Conservation (phyloP, 1,140 invertebrate species). For the Ips nitidus region DNA sequence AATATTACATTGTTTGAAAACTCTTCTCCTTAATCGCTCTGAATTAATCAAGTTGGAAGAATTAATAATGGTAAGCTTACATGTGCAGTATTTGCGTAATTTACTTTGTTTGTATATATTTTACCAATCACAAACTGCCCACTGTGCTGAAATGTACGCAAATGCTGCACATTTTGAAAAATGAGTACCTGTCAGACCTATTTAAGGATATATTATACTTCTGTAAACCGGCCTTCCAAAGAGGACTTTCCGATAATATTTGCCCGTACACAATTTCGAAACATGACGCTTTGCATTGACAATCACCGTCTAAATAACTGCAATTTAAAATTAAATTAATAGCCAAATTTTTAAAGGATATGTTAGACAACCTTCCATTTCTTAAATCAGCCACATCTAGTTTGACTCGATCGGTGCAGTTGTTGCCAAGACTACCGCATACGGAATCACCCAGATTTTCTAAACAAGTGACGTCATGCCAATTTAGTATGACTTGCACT, state of each 20-base stretch:
- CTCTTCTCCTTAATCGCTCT: no score
- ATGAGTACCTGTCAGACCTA: not conserved
- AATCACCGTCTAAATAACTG: slow-evolving; percentile 29
- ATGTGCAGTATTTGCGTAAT: no score
- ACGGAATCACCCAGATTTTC: not conserved
- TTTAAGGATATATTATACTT: not conserved
- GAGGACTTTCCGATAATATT: not conserved
- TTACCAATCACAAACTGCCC: not conserved
- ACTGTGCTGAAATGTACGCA: no score
- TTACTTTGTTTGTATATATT: no score
- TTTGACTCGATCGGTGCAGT: slow-evolving; percentile 19
- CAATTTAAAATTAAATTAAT: no score
- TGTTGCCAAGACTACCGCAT: not conserved
- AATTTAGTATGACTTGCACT: not conserved
- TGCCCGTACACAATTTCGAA: slow-evolving; percentile 22
- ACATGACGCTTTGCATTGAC: slow-evolving; percentile 33
- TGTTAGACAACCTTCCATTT: slow-evolving; percentile 22
- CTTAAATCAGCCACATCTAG: slow-evolving; percentile 20
- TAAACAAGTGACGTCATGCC: not conserved
- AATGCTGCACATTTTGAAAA: not conserved
- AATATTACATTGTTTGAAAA: no score
- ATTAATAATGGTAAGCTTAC: no score
- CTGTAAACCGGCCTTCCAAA: not conserved
- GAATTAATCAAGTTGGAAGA: no score
- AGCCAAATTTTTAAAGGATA: no score